Conservation (phyloP, 2,797 vertebrate species). For the Florisuga fusca region DNA sequence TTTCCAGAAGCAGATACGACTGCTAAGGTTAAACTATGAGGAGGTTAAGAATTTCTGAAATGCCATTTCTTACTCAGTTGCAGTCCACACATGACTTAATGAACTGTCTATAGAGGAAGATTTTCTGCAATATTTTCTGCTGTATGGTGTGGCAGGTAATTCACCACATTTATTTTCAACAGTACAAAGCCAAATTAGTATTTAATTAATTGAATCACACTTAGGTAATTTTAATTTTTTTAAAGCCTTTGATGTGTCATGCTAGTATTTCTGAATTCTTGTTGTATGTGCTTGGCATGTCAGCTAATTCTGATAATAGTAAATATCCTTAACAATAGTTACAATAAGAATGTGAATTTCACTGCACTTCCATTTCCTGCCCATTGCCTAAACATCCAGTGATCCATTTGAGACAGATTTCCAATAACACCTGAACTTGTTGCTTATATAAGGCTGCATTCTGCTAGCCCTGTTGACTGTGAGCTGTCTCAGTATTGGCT, state of each 20-base stretch:
- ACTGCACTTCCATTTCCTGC: not conserved
- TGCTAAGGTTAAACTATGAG: not conserved
- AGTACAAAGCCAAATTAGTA: not conserved
- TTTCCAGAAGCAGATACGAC: not conserved
- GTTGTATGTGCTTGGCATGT: not conserved
- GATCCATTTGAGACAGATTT: not conserved
- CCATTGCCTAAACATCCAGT: not conserved
- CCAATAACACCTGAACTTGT: not conserved
- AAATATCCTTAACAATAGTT: not conserved
- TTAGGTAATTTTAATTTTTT: not conserved
- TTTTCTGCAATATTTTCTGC: not conserved
- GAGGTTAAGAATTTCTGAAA: not conserved
- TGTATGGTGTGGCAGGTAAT: not conserved
- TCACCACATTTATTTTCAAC: not conserved
- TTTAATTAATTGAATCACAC: not conserved
- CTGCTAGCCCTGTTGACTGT: not conserved
- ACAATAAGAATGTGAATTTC: not conserved
- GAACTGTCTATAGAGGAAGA: not conserved
- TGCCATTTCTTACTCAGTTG: not conserved
- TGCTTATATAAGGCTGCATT: not conserved
- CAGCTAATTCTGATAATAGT: not conserved
- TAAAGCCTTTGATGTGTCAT: not conserved
- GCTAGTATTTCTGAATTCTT: not conserved
- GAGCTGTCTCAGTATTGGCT: not conserved
- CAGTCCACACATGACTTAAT: not conserved